Base-by-base conservation (phyloP, 2,113 vertebrate species). In the Eptesicus fuscus region DNA sequence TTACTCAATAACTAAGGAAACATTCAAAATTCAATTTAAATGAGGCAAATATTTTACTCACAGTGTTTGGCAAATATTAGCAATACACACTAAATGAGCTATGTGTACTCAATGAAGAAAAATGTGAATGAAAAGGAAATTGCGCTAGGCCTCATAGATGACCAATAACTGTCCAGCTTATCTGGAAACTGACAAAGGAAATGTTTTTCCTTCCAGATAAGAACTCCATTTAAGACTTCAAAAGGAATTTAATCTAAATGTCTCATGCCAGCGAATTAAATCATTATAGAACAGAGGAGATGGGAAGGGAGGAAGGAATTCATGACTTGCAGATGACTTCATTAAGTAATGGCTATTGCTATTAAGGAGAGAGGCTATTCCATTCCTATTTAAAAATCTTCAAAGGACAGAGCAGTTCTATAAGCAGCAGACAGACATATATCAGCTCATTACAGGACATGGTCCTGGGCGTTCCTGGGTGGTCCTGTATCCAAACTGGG, bases 21-120 rank as follows among this genome's bases (percentile, higher is more conserved):
- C 53, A 70, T 85, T 95, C 17, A 92, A 84, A 90, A 90, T 92
- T 51, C 91, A 95, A 84, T 59, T 94, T 76, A 92, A 87, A 84
- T 74, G 28, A 94, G 49, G 37, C 49, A 88, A 87, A 95, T 71
- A 82, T 84, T 96, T 88, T 35, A 74, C 67, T 91, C 22, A 83
- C 30, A 80, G 44, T 67, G 47, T 88, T 90, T 80, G 63, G 89
- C 56, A 90, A 76, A 59, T 74, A n/a, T 79, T 69, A 93, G 56
- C 47, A 87, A 87, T 79, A 69, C 78, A 96, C 32, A 79, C 16
- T 63, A 56, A 77, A 65, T 65, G 63, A 89, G 42, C 69, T 69
- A 73, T 18, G 32, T 65, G 42, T 65, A 71, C n/a, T 92, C 47
- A 88, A 22, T 82, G 88, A 74, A 88, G 61, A 87, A 96, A 93